These are phyloP conservation scores for Pangasianodon gigas DNA, from an alignment of 2,113 vertebrate species.

Conservation along the genomic window DNA sequence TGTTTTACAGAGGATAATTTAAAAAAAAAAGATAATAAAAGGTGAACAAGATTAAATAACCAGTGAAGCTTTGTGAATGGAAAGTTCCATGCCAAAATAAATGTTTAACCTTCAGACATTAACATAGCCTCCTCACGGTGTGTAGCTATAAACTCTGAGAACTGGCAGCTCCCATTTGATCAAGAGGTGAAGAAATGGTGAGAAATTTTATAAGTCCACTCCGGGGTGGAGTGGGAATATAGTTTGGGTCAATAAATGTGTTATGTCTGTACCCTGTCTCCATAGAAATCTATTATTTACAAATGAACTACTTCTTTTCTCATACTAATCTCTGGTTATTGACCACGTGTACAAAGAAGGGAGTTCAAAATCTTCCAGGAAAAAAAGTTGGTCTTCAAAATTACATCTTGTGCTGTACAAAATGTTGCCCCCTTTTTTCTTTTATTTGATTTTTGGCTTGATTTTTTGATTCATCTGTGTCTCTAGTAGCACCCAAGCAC, in stretches of 20 bases:
- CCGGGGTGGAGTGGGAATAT: constrained; percentile 14
- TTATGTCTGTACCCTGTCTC: constrained; percentile 64
- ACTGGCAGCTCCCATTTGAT: constrained; percentile 29
- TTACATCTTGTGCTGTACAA: constrained; percentile 61
- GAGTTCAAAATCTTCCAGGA: constrained; percentile 59
- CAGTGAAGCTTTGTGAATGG: neutral
- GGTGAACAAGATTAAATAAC: constrained; percentile 14
- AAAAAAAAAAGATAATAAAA: constrained; percentile 18
- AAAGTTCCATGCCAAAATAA: constrained; percentile 33
- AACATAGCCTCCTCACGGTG: neutral
- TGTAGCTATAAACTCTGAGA: constrained; percentile 37
- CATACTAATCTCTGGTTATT: constrained; percentile 48
- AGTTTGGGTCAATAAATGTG: constrained; percentile 38
- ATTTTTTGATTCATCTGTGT: constrained; percentile 42
- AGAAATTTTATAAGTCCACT: constrained; percentile 23
- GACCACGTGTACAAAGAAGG: constrained; percentile 60
- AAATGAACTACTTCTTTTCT: constrained; percentile 46
- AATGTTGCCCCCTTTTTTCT: constrained; percentile 46
- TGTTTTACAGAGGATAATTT: constrained; percentile 12
- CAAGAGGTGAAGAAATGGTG: constrained; percentile 31
- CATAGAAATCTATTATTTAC: constrained; percentile 61
- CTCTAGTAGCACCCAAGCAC: constrained; percentile 64
- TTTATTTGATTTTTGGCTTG: constrained; percentile 53
- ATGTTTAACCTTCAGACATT: constrained; percentile 4
- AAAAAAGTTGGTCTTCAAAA: constrained; percentile 62